phyloP scores from a whole-genome alignment of 2,797 vertebrate species.

The Pseudopleuronectes americanus region DNA sequence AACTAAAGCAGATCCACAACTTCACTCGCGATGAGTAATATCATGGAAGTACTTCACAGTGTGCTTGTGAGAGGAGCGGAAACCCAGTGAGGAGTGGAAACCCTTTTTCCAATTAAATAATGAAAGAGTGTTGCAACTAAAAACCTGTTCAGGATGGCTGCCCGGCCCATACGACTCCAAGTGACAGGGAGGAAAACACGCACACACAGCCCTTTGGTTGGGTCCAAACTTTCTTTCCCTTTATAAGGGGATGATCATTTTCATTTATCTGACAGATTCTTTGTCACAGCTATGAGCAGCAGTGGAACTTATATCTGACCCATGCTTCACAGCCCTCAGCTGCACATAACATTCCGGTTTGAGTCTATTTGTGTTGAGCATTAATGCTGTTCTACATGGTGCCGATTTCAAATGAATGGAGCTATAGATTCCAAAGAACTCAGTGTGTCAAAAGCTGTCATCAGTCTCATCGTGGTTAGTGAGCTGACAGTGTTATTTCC shows the following conservation, averaged over 20 bases:
- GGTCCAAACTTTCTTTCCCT: slow-evolving; percentile 28
- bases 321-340: neutral
- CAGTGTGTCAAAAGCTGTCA: neutral
- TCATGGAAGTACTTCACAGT: slow-evolving; percentile 31
- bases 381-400: neutral
- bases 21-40: slow-evolving; percentile 12
- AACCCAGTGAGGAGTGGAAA: slow-evolving; percentile 79
- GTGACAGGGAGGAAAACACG: slow-evolving; percentile 35
- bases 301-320: slow-evolving; percentile 14
- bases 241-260: neutral
- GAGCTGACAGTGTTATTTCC: neutral
- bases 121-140: slow-evolving; percentile 86
- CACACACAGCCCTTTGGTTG: slow-evolving; percentile 15
- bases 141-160: slow-evolving; percentile 83
- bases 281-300: slow-evolving; percentile 12
- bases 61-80: slow-evolving; percentile 49
- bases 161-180: slow-evolving; percentile 60
- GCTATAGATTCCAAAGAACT: neutral
- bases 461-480: neutral
- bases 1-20: slow-evolving; percentile 9
- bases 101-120: slow-evolving; percentile 88
- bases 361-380: neutral
- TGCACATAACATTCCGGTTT: neutral
- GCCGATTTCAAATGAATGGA: neutral
- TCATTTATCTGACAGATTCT: neutral